These are phyloP conservation scores for Pipistrellus kuhlii DNA, from an alignment of 2,797 vertebrate species.

Conservation along the genomic window DNA sequence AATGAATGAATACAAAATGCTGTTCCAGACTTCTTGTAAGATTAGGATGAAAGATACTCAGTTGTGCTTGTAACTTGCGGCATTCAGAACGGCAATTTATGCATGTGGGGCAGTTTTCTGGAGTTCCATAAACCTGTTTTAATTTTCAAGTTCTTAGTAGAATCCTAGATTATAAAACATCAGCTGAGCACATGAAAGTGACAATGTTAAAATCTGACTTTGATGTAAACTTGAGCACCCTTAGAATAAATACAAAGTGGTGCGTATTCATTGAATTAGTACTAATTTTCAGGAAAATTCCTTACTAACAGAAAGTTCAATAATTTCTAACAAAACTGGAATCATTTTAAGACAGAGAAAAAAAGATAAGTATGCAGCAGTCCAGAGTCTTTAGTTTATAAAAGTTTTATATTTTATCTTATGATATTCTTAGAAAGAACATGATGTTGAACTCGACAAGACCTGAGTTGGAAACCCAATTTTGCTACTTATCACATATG, in stretches of 20 bases:
- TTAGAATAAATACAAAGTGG: background rate
- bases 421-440: background rate
- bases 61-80: background rate
- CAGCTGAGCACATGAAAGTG: background rate
- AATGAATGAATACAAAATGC: background rate
- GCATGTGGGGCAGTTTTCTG: background rate
- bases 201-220: background rate
- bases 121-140: slow-evolving; percentile 26
- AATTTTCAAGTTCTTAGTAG: slow-evolving; percentile 48
- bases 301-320: background rate
- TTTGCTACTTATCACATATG: background rate
- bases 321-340: slow-evolving; percentile 57
- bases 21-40: background rate
- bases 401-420: slow-evolving; percentile 2
- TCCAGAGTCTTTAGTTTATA: slow-evolving; percentile 14
- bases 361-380: background rate
- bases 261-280: background rate
- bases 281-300: background rate
- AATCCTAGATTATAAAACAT: slow-evolving; percentile 37
- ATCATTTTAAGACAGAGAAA: background rate
- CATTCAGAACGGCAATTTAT: background rate
- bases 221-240: background rate
- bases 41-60: background rate
- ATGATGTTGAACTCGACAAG: background rate
- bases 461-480: background rate